A percentile compares a stretch with the other conserved stretches of the same genome.
Evolutionary conservation across 2,113 vertebrate genomes (phyloP).

Genomic region (Gadus chalcogrammus): DNA sequence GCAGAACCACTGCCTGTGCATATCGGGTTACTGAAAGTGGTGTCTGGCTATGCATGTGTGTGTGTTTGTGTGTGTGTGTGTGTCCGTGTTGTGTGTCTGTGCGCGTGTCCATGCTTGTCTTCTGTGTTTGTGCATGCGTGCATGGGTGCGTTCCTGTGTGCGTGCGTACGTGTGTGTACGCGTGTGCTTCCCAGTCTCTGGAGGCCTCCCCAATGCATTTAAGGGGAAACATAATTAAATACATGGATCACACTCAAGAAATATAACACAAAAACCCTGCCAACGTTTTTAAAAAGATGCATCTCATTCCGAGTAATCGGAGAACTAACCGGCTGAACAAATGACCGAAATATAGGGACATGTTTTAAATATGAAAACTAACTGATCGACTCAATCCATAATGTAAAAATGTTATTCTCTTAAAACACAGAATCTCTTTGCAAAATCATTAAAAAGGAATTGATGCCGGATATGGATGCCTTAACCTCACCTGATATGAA

Average conservation of each 20-base stretch:
- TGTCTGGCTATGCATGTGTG: too few relatives aligned
- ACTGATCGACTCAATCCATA: slow-evolving; percentile 6
- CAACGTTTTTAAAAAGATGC: slow-evolving; percentile 14
- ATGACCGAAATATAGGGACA: slow-evolving; percentile 20
- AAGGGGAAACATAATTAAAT: slow-evolving; percentile 15
- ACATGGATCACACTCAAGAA: not conserved
- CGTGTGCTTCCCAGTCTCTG: slow-evolving; percentile 29
- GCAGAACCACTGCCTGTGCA: too few relatives aligned
- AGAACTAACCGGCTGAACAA: slow-evolving; percentile 1
- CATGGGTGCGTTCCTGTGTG: not conserved
- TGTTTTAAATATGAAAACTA: slow-evolving; percentile 44
- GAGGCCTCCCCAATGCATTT: slow-evolving; percentile 47
- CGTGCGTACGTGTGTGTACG: too few relatives aligned
- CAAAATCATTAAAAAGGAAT: slow-evolving; percentile 14
- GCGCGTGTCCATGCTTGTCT: not conserved
- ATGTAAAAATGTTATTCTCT: slow-evolving; percentile 20
- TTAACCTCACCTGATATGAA: slow-evolving; percentile 20
- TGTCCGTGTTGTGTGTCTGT: not conserved
- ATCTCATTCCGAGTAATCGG: slow-evolving; percentile 23
- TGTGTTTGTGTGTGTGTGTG: too few relatives aligned
- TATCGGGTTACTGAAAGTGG: too few relatives aligned
- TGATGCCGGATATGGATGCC: not conserved
- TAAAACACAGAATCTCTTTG: slow-evolving; percentile 23
- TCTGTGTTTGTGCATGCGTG: not conserved
- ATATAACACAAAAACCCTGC: slow-evolving; percentile 10